Evolutionary conservation across 2,113 vertebrate genomes (phyloP).

Genomic region (Jaculus jaculus): DNA sequence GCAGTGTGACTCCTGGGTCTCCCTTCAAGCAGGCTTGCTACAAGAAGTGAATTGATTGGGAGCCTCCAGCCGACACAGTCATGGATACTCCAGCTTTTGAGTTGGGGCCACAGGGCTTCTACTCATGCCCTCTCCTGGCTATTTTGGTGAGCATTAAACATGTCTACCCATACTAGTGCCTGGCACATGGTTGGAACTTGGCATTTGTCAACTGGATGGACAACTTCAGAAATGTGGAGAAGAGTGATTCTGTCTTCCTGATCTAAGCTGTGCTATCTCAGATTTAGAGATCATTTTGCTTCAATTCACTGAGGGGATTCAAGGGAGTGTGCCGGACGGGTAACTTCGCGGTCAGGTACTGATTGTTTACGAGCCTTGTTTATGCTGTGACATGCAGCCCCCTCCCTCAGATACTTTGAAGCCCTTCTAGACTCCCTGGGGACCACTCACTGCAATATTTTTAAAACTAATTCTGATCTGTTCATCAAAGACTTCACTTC

Average conservation of each 20-base stretch:
- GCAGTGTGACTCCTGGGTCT: not conserved
- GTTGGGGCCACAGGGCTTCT: not conserved
- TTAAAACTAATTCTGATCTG: constrained; percentile 36
- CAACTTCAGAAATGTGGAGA: not conserved
- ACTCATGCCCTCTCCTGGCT: not conserved
- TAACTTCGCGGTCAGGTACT: not conserved
- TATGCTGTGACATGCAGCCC: not conserved
- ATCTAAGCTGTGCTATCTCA: not conserved
- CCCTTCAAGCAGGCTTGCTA: not conserved
- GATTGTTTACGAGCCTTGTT: not conserved
- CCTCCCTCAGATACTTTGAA: not conserved
- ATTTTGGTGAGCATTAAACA: not conserved
- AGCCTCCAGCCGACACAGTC: not conserved
- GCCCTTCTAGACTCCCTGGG: not conserved
- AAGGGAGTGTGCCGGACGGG: not conserved
- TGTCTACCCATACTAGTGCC: too few species aligned
- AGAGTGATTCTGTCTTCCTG: not conserved
- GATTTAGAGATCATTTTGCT: not conserved
- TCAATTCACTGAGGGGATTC: not conserved
- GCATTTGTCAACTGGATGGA: not conserved
- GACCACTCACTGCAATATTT: not conserved
- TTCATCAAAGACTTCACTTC: constrained; percentile 51
- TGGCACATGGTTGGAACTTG: not conserved
- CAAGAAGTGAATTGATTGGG: too few species aligned
- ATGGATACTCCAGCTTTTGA: fast-evolving